Evolutionary conservation across 2,113 vertebrate species (phyloP).

Genomic region (Uropsilus gracilis): DNA sequence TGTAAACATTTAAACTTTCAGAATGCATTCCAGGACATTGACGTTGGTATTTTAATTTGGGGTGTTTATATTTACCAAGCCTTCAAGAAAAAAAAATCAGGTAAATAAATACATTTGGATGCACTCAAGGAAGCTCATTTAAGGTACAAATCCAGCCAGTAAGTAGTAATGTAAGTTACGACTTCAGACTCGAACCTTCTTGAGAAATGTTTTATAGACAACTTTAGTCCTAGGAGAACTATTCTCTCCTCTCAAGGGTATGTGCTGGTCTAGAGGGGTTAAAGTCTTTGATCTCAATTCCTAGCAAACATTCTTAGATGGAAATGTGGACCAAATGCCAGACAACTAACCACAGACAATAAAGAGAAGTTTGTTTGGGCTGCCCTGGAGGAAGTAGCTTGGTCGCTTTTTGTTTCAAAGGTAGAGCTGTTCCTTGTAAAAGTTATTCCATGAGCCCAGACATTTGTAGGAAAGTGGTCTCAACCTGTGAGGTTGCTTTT

Average conservation of each 20-base stretch:
- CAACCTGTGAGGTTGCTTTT: not conserved
- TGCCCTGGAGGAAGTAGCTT: not conserved
- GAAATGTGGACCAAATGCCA: not conserved
- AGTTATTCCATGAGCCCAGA: not conserved
- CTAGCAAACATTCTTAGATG: not conserved
- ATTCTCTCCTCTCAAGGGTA: not conserved
- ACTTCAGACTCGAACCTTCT: not conserved
- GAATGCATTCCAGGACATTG: not conserved
- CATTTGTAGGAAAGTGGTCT: not conserved
- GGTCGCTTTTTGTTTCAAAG: not conserved
- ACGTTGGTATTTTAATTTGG: not conserved
- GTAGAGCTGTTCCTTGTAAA: not conserved
- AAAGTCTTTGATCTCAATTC: not conserved
- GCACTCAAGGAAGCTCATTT: not conserved
- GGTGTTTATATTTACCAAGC: not conserved
- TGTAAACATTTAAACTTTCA: not conserved
- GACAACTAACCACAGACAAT: not conserved
- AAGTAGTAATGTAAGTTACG: not conserved
- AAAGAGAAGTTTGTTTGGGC: not conserved
- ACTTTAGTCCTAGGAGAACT: not conserved
- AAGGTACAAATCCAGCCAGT: not conserved
- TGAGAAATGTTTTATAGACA: not conserved
- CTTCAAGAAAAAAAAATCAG: not conserved
- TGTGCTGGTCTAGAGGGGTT: not conserved
- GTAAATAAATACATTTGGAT: not conserved